These are phyloP conservation scores for Equus quagga DNA, from an alignment of 2,113 vertebrate genomes.

Conservation along the genomic window DNA sequence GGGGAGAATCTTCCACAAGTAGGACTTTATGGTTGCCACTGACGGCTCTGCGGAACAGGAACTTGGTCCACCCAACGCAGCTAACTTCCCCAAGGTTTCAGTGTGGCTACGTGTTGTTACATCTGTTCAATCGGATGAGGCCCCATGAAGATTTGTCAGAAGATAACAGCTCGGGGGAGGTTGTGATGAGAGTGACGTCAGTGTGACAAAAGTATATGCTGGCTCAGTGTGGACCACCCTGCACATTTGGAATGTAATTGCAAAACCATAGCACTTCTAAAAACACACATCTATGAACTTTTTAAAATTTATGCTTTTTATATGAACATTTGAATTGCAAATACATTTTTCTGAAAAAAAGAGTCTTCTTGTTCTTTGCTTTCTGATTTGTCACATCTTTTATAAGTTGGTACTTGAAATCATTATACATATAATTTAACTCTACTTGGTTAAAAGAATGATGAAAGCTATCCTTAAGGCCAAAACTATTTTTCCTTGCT, in stretches of 20 bases:
- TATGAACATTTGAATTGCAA: constrained; percentile 90
- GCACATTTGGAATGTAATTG: constrained; percentile 85
- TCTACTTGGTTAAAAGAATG: constrained; percentile 80
- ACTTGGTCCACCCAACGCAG: constrained; percentile 91
- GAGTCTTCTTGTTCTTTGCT: constrained; percentile 86
- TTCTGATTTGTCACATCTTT: constrained; percentile 84
- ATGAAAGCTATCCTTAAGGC: constrained; percentile 81
- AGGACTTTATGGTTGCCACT: constrained; percentile 95
- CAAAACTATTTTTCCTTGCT: constrained; percentile 80
- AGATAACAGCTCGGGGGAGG: constrained; percentile 92
- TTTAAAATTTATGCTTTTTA: constrained; percentile 88
- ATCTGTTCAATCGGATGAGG: constrained; percentile 90
- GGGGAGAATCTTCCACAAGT: constrained; percentile 88
- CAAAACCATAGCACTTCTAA: constrained; percentile 87
- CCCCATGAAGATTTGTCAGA: constrained; percentile 87
- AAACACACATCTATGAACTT: constrained; percentile 81
- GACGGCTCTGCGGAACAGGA: constrained; percentile 90
- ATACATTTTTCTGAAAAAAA: constrained; percentile 88
- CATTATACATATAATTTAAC: constrained; percentile 79
- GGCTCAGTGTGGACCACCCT: constrained; percentile 19
- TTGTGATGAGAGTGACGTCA: constrained; percentile 96
- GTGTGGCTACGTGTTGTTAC: constrained; percentile 90
- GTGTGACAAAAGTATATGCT: constrained; percentile 87
- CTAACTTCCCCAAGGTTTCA: constrained; percentile 91
- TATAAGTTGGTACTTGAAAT: constrained; percentile 85